phyloP scores from a whole-genome alignment of 2,888 invertebrate species.

The Exephanes ischioxanthus region DNA sequence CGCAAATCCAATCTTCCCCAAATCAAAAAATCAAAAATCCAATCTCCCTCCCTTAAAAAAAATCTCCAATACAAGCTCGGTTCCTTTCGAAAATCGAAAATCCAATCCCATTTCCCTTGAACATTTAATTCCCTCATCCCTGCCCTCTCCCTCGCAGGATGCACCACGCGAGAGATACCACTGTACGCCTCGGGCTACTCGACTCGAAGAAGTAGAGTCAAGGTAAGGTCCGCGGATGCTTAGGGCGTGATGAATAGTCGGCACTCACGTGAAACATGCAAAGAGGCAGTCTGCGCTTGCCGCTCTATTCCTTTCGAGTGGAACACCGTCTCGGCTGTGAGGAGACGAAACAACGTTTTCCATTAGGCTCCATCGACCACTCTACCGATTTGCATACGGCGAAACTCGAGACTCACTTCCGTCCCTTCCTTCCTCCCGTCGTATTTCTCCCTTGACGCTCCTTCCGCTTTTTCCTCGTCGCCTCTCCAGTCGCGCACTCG shows the following conservation, averaged over 20 bases:
- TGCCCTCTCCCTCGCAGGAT: too few species aligned
- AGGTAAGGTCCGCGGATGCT: slow-evolving; percentile 14
- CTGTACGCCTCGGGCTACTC: background rate
- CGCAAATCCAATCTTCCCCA: too few species aligned
- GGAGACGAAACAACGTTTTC: slow-evolving; percentile 24
- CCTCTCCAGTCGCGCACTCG: too few species aligned
- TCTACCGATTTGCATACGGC: slow-evolving; percentile 28
- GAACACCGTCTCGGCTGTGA: background rate
- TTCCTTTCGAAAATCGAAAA: too few species aligned
- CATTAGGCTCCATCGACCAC: slow-evolving; percentile 16
- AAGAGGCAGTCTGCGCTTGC: background rate
- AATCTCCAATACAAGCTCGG: too few species aligned
- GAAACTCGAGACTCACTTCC: slow-evolving; percentile 20
- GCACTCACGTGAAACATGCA: slow-evolving; percentile 32
- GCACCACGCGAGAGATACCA: too few species aligned
- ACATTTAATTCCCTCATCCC: too few species aligned
- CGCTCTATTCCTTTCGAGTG: background rate
- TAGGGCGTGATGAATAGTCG: slow-evolving; percentile 33
- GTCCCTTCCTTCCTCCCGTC: background rate
- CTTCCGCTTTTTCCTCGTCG: too few species aligned
- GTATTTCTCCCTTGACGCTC: background rate
- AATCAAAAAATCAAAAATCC: too few species aligned
- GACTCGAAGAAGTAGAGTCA: slow-evolving; percentile 11
- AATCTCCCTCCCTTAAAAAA: too few species aligned
- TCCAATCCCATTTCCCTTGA: too few species aligned